Evolutionary conservation across 2,113 vertebrate genomes (phyloP).

Genomic region (Alligator sinensis): DNA sequence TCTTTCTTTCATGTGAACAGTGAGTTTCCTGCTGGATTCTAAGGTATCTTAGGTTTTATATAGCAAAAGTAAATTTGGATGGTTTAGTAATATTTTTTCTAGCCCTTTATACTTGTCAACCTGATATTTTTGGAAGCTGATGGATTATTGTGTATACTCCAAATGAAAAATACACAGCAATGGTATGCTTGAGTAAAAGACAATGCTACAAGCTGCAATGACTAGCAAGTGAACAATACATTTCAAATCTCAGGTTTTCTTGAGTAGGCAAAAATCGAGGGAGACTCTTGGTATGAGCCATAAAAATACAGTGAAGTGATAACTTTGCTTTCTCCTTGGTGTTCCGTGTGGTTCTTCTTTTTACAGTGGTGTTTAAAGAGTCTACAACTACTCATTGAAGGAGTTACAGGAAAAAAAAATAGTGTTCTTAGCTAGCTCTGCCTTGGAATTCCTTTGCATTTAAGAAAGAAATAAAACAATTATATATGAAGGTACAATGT

Average conservation of each 20-base stretch:
- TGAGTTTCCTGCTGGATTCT: background rate
- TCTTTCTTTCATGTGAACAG: background rate
- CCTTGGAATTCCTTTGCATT: background rate
- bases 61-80: background rate
- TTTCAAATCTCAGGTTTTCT: background rate
- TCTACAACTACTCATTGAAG: background rate
- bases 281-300: background rate
- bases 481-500: background rate
- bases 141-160: background rate
- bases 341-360: background rate
- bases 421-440: background rate
- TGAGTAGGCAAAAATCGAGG: background rate
- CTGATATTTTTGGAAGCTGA: background rate
- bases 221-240: background rate
- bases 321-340: background rate
- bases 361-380: background rate
- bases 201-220: background rate
- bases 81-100: background rate
- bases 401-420: background rate
- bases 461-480: constrained; percentile 18
- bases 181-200: background rate
- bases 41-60: background rate
- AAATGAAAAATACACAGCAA: background rate
- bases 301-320: background rate
- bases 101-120: background rate